Evolutionary conservation across 2,113 vertebrate species (phyloP), one percentile per base, ranked within the genome.

Genomic region (Eubucco bourcierii): DNA sequence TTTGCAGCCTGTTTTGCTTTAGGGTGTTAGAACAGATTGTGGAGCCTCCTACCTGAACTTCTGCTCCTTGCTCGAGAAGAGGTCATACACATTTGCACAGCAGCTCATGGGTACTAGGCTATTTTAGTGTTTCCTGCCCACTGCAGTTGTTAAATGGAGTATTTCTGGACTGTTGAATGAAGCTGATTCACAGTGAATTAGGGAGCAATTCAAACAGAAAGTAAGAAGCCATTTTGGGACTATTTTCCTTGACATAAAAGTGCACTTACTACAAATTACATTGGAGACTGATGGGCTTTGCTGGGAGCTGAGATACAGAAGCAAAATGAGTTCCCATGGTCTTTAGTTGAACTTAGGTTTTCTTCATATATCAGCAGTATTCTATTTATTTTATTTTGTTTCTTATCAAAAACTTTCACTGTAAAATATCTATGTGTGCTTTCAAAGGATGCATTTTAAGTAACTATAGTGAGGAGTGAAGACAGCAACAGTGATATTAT

Each of bases 131-230:
- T 85, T 91, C 53, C 65, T 72, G 47, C 39, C 92, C 79, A 31
- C 78, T 76, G 84, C 47, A 27, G 4, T 44, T 81, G 85, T 71
- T 74, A 77, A 63, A 88, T 28, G 34, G 78, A 73, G 88, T 80
- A 29, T 65, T 94, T 92, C 88, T 71, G 71, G 47, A 64, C 68
- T 6, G 5, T 18, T 71, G 90, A 91, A 90, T 56, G 53, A 76
- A 78, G 76, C 37, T 87, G 82, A 94, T 87, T 95, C 87, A 85
- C 29, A 61, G 75, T 34, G 47, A 95, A 84, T 82, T 89, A 87
- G 65, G 60, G 68, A 96, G 72, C 75, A 71, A 92, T 91, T 92
- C 79, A 76, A 85, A 93, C 41, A 72, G 79, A 84, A 71, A 81
- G n/a, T 39, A 81, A 92, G 72, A 84, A 91, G 33, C 8, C 60